Conservation (phyloP, 2,797 vertebrate species). For the Pseudopleuronectes americanus region DNA sequence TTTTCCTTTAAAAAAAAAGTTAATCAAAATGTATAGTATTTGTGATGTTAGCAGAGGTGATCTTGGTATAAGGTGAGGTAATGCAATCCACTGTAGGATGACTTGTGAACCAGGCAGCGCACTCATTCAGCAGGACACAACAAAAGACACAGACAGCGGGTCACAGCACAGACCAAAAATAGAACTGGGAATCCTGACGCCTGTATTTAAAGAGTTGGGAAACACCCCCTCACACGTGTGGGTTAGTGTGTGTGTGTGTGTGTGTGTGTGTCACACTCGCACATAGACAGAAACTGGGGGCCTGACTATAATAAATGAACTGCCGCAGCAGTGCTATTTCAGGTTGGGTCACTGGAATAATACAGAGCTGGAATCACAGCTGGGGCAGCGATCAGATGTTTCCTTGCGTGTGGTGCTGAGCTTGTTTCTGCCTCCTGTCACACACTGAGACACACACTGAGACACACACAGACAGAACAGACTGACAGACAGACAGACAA, state of each 20-base stretch:
- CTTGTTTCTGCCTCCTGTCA: conserved; percentile 65
- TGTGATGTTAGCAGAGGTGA: not conserved
- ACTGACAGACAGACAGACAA: conserved; percentile 9
- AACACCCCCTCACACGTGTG: conserved; percentile 47
- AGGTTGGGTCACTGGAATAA: conserved; percentile 76
- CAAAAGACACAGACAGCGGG: conserved; percentile 5
- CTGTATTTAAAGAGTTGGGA: conserved; percentile 62
- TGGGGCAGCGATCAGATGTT: conserved; percentile 67
- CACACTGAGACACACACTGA: not conserved
- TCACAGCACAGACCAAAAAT: conserved; percentile 47
- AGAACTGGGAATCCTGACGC: conserved; percentile 69
- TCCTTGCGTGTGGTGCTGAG: conserved; percentile 59
- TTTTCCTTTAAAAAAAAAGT: not conserved
- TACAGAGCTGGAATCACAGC: conserved; percentile 62
- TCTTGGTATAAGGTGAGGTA: not conserved
- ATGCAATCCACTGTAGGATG: not conserved
- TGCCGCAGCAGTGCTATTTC: conserved; percentile 73
- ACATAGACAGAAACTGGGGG: conserved; percentile 48
- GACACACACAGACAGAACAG: not conserved
- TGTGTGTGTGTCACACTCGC: conserved; percentile 26
- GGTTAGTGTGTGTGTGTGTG: conserved; percentile 13
- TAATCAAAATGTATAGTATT: not conserved
- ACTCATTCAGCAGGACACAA: conserved; percentile 10
- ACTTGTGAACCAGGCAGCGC: not conserved
- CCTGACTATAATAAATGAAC: conserved; percentile 75